Percentiles rank a stretch among this genome's conserved stretches.
These are phyloP conservation scores for Taeniopygia guttata DNA, from an alignment of 2,797 vertebrate genomes.

Conservation along the genomic window DNA sequence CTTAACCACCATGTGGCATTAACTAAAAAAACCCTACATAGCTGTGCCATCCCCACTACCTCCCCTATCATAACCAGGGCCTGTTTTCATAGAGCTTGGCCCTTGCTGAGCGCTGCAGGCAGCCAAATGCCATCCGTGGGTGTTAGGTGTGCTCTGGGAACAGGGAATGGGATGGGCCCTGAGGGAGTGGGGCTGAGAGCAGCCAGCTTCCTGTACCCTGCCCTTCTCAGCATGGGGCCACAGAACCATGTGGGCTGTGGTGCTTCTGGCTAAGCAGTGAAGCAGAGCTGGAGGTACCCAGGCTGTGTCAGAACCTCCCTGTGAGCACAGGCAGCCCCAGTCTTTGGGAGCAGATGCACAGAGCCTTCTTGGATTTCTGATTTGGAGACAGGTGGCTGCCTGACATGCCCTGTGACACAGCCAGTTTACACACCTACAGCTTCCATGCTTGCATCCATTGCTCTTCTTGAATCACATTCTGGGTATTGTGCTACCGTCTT, in stretches of 20 bases:
- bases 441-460: background rate
- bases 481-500: background rate
- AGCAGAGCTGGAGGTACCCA: background rate
- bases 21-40: fast-evolving
- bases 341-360: background rate
- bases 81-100: background rate
- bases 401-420: fast-evolving
- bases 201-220: background rate
- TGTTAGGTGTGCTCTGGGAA: conserved; percentile 50
- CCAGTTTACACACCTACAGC: background rate
- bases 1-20: fast-evolving
- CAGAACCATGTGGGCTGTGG: background rate
- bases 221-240: background rate
- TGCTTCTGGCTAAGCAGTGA: background rate
- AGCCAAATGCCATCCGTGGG: background rate
- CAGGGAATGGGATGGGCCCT: background rate
- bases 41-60: background rate
- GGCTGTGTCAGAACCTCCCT: background rate
- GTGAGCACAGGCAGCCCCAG: background rate
- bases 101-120: background rate
- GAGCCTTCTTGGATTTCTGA: background rate
- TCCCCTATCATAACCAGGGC: background rate
- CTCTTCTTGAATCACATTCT: background rate
- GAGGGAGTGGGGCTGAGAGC: background rate
- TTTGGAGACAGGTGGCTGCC: fast-evolving